These are phyloP conservation scores for Catagonus wagneri DNA, from an alignment of 2,113 vertebrate species.

Conservation along the genomic window DNA sequence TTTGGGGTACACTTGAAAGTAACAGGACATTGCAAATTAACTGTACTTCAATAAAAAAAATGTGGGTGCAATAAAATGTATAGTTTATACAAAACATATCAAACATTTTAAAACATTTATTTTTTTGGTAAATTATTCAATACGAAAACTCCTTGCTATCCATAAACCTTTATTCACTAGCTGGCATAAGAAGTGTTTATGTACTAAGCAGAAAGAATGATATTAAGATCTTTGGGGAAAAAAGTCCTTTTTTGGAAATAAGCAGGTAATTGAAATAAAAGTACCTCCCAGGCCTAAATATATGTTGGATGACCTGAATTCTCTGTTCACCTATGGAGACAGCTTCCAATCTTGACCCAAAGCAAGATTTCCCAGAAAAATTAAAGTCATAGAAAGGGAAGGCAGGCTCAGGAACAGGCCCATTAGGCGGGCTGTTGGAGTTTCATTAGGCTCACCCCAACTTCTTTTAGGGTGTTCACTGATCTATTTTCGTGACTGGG, in stretches of 20 bases:
- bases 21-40: too few relatives aligned
- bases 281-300: neutral
- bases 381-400: neutral
- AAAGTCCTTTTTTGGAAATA: constrained; percentile 35
- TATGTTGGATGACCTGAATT: neutral
- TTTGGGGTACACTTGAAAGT: neutral
- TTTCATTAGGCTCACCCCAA: neutral
- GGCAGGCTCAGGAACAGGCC: neutral
- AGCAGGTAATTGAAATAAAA: constrained; percentile 44
- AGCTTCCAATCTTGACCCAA: neutral
- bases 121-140: neutral
- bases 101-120: neutral
- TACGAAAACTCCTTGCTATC: neutral
- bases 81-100: neutral
- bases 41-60: too few relatives aligned
- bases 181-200: neutral
- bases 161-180: neutral
- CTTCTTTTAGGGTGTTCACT: neutral
- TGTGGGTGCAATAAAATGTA: neutral
- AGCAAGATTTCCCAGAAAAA: constrained; percentile 23
- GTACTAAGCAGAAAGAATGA: neutral
- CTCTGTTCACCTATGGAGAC: neutral
- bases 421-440: neutral
- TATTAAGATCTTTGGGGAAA: neutral
- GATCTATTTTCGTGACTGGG: constrained; percentile 30